Evolutionary conservation across 2,888 invertebrate species (phyloP), one percentile per base, ranked within the genome.

Genomic region (Ceriagrion tenellum): DNA sequence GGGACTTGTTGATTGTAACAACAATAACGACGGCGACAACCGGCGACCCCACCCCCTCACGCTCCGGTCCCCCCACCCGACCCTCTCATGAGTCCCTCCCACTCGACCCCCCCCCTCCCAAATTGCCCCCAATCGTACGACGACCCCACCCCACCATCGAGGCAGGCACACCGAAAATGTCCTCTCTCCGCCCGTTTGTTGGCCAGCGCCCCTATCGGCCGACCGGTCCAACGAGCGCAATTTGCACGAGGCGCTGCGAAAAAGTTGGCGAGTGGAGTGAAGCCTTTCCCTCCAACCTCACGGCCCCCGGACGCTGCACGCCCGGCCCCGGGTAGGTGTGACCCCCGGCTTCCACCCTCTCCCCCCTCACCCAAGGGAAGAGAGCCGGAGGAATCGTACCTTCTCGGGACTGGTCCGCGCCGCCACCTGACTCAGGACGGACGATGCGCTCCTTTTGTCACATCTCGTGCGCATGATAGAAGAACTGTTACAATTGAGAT

Each of bases 1-100:
- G 26, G 69, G 69, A 69, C 69, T 69, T 69, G 69, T 69, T 69
- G 69, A 69, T 69, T 69, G 69, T 69, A 69, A 69, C 69, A 69
- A 69, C 69, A 69, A 69, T 69, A 69, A 69, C 69, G 69, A 69
- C 69, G 10, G 26, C 26, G 26, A 6, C 12, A 81, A 81, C n/a
- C n/a, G n/a, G n/a, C n/a, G n/a, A n/a, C n/a, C n/a, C n/a, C n/a
- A n/a, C 81, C 81, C 26, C 30, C 35, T 12, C 69, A 26, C 30
- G 35, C 81, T 35, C 10, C 81, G 35, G 20, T 8, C n/a, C 4
- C 69, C n/a, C n/a, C n/a, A n/a, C 69, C n/a, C n/a, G 10, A n/a
- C n/a, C 6, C 69, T 23, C n/a, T 23, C n/a, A 23, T 23, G n/a
- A 69, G 26, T n/a, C 69, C n/a, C 69, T 10, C 26, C n/a, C n/a